Evolutionary conservation across 2,888 invertebrate genomes (phyloP).

Genomic region (Amiota mariae): DNA sequence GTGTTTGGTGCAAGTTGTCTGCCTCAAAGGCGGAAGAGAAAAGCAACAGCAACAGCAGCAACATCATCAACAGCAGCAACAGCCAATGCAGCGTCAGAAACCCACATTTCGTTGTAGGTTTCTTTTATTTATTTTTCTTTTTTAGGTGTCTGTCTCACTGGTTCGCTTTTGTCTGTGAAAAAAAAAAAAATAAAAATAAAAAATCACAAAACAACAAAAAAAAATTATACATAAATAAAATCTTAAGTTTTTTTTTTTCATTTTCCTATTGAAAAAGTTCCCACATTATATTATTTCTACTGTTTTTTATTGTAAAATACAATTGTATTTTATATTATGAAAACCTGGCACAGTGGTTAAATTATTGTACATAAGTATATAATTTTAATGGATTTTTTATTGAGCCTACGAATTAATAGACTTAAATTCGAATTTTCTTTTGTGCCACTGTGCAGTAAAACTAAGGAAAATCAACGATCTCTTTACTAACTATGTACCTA

Average conservation of each 20-base stretch:
- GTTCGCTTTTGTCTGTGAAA: slow-evolving; percentile 11
- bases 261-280: slow-evolving; percentile 11
- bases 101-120: slow-evolving; percentile 20
- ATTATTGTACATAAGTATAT: too few relatives aligned
- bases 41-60: slow-evolving; percentile 10
- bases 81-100: slow-evolving; percentile 8
- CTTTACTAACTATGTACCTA: too few relatives aligned
- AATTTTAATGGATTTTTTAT: too few relatives aligned
- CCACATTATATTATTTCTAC: slow-evolving; percentile 22
- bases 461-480: background rate
- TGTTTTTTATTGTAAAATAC: slow-evolving; percentile 3
- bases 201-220: background rate
- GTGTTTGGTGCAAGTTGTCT: background rate
- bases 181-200: background rate
- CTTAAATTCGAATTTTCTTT: background rate
- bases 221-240: slow-evolving; percentile 4
- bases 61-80: background rate
- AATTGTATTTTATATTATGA: background rate
- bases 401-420: too few relatives aligned
- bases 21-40: slow-evolving; percentile 26
- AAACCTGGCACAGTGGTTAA: slow-evolving; percentile 18
- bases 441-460: slow-evolving; percentile 6
- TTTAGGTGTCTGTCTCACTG: slow-evolving; percentile 24
- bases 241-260: background rate
- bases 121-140: slow-evolving; percentile 2